Base-by-base conservation (phyloP, 2,797 vertebrate genomes). In the Eurystomus glaucurus region DNA sequence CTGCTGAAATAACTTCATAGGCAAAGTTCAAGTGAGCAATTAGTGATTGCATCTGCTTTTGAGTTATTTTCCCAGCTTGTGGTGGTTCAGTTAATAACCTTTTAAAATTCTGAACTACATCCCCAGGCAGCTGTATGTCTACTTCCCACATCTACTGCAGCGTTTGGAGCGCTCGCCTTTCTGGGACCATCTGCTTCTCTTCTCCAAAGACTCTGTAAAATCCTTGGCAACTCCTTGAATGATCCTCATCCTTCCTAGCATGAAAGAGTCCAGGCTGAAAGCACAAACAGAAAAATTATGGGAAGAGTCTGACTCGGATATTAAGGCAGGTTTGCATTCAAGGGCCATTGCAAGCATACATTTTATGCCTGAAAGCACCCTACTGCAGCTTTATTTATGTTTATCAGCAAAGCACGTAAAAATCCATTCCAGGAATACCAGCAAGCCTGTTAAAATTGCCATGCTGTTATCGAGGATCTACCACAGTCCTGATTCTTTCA, bases 1-100 rank as follows among this genome's bases (percentile, higher is more conserved):
- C 88, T 88, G 35, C 70, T 95, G 93, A 96, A 97, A 93, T 87
- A 93, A 94, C 75, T 94, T 93, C 90, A 93, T 83, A 94, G 92
- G 54, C 91, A 95, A 96, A 97, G 97, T 97, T 98, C 96, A 96
- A 97, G 91, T 84, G 93, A 96, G 90, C 91, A 97, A 97, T 97
- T 95, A 97, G 90, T 69, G 85, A 90, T 88, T 92, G 68, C 95
- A 93, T 97, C 96, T 98, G 92, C 25, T 94, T 97, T 94, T 97
- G 85, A 96, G 86, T 91, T 97, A 91, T 91, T 89, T 93, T 95
- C 88, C 82, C 86, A 92, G 91, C 87, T 93, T 97, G 94, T 95
- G 91, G 95, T 95, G 88, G 87, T 94, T 95, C 80, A 72, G 80
- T 92, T 97, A 97, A 97, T 92, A 97, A 97, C 77, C 79, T 97